Evolutionary conservation across 2,113 vertebrate species (phyloP).

Genomic region (Nycticryphes semicollaris): DNA sequence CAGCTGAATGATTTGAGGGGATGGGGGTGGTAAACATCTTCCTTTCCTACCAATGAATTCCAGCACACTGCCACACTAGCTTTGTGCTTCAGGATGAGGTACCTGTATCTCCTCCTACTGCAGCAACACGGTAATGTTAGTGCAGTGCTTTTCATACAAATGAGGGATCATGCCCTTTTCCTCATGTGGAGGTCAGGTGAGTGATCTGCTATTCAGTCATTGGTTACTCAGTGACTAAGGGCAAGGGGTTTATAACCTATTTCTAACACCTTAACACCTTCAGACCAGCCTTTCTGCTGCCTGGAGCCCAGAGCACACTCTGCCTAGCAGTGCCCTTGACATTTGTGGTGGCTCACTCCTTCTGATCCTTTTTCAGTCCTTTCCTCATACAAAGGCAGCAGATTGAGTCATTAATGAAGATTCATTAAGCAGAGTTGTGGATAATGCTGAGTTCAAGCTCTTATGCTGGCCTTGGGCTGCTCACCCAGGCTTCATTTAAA

Average conservation of each 20-base stretch:
- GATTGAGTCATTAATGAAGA: not conserved
- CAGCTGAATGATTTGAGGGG: not conserved
- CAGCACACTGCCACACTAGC: not conserved
- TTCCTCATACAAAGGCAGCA: not conserved
- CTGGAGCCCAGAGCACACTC: not conserved
- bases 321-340: not conserved
- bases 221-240: slow-evolving; percentile 16
- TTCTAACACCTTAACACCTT: not conserved
- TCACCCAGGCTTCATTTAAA: not conserved
- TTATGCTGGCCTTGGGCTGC: not conserved
- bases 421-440: not conserved
- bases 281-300: not conserved
- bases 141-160: not conserved
- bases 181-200: not conserved
- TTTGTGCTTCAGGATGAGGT: not conserved
- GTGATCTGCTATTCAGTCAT: not conserved
- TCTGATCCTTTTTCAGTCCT: not conserved
- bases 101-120: not conserved
- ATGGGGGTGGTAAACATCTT: not conserved
- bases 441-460: not conserved
- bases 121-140: not conserved
- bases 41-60: not conserved
- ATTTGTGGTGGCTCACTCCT: not conserved
- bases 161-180: not conserved
- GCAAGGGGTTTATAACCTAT: not conserved